Percentiles rank a stretch among this genome's conserved stretches.
Conservation (phyloP, 2,797 vertebrate species). For the Manis pentadactyla region DNA sequence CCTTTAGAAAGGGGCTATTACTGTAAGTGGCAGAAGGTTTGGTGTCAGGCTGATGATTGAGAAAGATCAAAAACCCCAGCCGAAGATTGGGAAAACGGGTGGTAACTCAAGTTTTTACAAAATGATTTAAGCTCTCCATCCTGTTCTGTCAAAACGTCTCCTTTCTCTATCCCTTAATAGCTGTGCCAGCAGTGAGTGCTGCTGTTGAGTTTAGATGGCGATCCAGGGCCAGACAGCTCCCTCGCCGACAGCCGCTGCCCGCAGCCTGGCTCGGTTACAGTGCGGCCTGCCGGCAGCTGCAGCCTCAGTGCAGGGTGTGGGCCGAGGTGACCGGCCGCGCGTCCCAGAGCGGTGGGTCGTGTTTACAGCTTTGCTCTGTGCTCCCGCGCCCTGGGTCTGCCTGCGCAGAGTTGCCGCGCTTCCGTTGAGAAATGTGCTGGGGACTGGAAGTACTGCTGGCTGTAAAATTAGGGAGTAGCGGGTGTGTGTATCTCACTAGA, state of each 20-base stretch:
- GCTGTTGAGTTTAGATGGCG: background rate
- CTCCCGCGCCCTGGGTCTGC: background rate
- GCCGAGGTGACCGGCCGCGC: background rate
- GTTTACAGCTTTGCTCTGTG: background rate
- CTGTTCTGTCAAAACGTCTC: background rate
- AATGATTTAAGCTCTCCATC: fast-evolving
- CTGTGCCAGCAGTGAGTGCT: background rate
- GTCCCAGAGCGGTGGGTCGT: background rate
- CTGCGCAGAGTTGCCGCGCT: fast-evolving
- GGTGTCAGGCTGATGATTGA: background rate
- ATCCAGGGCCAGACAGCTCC: background rate
- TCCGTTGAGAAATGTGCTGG: background rate
- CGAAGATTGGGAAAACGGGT: background rate
- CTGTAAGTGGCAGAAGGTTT: background rate
- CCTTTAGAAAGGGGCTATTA: background rate
- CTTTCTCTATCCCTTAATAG: background rate
- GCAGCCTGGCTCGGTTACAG: too few species aligned
- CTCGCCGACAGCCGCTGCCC: too few species aligned
- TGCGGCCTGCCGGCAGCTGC: too few species aligned
- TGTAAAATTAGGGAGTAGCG: background rate
- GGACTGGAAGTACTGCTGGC: background rate
- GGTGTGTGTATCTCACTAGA: background rate
- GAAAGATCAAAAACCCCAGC: background rate
- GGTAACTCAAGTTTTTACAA: fast-evolving
- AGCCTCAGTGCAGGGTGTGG: background rate